These are phyloP conservation scores for Linyphia triangularis DNA, from an alignment of 2,888 invertebrate species.

Conservation along the genomic window DNA sequence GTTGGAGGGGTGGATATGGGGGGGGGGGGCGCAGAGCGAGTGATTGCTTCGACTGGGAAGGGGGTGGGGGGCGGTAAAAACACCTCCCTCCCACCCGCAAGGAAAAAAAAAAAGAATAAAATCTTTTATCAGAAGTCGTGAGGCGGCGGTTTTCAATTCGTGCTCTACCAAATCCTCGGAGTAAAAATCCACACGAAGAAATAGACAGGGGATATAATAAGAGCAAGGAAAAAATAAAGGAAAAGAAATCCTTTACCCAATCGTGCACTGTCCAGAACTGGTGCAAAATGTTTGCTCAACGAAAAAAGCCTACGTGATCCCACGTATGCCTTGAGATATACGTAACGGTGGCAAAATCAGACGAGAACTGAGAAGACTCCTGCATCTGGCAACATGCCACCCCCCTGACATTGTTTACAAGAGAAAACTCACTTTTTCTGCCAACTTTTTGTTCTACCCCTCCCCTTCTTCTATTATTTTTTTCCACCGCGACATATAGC, in stretches of 20 bases:
- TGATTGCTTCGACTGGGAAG: not conserved
- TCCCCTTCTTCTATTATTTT: not conserved
- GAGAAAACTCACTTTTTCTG: constrained; percentile 57
- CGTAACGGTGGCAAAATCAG: constrained; percentile 37
- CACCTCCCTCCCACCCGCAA: not conserved
- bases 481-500: constrained; percentile 52
- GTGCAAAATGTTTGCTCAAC: constrained; percentile 56
- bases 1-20: too few species aligned
- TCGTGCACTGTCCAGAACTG: constrained; percentile 40
- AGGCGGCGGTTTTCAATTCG: constrained; percentile 47
- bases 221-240: not conserved
- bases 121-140: constrained; percentile 51
- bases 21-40: not conserved
- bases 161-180: constrained; percentile 38
- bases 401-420: constrained; percentile 45
- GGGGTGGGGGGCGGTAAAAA: not conserved
- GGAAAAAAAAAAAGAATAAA: constrained; percentile 25
- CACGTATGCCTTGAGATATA: not conserved
- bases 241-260: not conserved
- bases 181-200: constrained; percentile 29
- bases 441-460: constrained; percentile 44
- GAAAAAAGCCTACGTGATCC: constrained; percentile 41
- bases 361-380: constrained; percentile 3
- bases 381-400: constrained; percentile 54
- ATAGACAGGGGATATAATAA: not conserved